Percentiles rank a stretch among this genome's conserved stretches.
These are phyloP conservation scores for Carcina quercana DNA, from an alignment of 2,888 invertebrate species.

Conservation along the genomic window DNA sequence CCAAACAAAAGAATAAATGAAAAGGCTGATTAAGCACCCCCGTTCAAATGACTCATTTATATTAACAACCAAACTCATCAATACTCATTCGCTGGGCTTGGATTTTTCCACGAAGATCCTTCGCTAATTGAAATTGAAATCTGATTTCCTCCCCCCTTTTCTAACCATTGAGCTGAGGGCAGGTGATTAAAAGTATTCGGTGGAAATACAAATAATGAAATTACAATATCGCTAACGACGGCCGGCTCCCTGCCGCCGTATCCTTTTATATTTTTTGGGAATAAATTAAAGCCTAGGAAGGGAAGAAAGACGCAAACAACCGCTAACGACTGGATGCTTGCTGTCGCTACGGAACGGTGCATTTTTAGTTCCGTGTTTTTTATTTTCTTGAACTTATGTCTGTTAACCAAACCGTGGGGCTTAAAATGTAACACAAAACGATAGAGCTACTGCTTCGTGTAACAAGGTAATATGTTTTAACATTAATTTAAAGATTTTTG, in stretches of 20 bases:
- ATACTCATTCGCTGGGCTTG: slow-evolving; percentile 61
- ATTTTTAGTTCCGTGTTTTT: too few relatives aligned
- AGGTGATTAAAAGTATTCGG: slow-evolving; percentile 72
- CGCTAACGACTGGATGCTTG: slow-evolving; percentile 56
- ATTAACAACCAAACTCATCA: slow-evolving; percentile 66
- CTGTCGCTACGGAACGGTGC: too few relatives aligned
- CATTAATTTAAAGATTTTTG: too few relatives aligned
- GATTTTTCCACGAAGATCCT: slow-evolving; percentile 62
- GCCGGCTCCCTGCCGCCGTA: slow-evolving; percentile 60
- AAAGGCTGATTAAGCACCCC: slow-evolving; percentile 45
- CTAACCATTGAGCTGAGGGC: slow-evolving; percentile 39
- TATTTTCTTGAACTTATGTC: too few relatives aligned
- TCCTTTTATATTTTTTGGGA: slow-evolving; percentile 72
- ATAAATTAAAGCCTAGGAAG: slow-evolving; percentile 65
- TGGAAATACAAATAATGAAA: slow-evolving; percentile 76
- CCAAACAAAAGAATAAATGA: slow-evolving; percentile 34
- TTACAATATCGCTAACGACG: slow-evolving; percentile 76
- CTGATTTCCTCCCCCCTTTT: slow-evolving; percentile 59
- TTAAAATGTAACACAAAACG: too few relatives aligned
- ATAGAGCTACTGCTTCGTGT: too few relatives aligned
- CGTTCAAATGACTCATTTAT: slow-evolving; percentile 58
- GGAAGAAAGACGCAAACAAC: slow-evolving; percentile 54
- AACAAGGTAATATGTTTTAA: too few relatives aligned
- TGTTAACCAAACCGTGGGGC: too few relatives aligned
- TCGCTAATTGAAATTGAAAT: slow-evolving; percentile 74